phyloP scores from a whole-genome alignment of 2,113 vertebrate species.

The Miniopterus natalensis region DNA sequence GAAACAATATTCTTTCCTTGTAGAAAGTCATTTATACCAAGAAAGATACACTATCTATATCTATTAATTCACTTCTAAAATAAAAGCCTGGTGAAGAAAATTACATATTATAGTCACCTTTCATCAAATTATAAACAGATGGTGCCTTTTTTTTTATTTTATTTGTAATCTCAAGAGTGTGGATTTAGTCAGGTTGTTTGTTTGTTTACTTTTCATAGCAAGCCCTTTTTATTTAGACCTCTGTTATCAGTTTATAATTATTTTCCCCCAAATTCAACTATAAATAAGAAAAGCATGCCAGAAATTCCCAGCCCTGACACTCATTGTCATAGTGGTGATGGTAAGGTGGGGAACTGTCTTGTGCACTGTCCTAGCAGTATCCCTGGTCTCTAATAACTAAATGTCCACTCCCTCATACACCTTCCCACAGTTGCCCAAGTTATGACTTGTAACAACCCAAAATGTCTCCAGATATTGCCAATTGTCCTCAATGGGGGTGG shows the following conservation, averaged over 20 bases:
- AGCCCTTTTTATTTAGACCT: slow-evolving; percentile 16
- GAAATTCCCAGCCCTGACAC: neutral
- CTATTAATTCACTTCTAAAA: slow-evolving; percentile 30
- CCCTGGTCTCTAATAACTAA: neutral
- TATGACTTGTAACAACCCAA: neutral
- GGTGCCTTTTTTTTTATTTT: slow-evolving; percentile 41
- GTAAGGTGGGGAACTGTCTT: neutral
- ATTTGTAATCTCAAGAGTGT: slow-evolving; percentile 42
- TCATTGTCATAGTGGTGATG: neutral
- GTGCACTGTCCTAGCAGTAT: neutral
- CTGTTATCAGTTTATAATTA: neutral
- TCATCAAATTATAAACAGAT: slow-evolving; percentile 65
- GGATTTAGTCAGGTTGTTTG: slow-evolving; percentile 63
- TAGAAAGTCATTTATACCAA: slow-evolving; percentile 39
- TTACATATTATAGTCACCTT: slow-evolving; percentile 57
- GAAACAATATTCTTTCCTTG: slow-evolving; percentile 33
- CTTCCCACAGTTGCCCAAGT: too few relatives aligned
- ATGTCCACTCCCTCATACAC: neutral
- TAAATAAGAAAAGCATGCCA: neutral
- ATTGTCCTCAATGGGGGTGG: neutral
- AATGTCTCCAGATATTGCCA: neutral
- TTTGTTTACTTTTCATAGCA: neutral
- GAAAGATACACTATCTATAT: neutral
- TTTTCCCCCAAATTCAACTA: slow-evolving; percentile 56
- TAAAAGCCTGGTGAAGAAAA: slow-evolving; percentile 47